Conservation (phyloP, 2,113 vertebrate species). For the Myrmecobius fasciatus region DNA sequence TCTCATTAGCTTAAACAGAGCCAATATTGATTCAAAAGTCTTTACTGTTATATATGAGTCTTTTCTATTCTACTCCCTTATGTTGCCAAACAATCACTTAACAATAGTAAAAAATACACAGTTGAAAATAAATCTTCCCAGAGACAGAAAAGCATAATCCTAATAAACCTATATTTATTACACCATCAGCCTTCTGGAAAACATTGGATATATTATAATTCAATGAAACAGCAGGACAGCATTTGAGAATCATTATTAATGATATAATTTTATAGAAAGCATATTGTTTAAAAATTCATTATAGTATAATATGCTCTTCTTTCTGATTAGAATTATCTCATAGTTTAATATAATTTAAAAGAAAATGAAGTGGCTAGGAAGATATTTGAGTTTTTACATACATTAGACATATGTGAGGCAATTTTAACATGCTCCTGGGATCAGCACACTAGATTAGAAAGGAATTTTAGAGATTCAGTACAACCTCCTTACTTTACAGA, state of each 20-base stretch:
- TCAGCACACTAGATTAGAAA: not conserved
- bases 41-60: not conserved
- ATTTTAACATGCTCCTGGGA: not conserved
- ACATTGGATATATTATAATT: not conserved
- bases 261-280: not conserved
- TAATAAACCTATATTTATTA: not conserved
- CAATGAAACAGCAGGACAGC: not conserved
- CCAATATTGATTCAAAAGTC: not conserved
- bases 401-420: not conserved
- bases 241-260: not conserved
- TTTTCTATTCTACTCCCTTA: not conserved
- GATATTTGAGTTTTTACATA: not conserved
- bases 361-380: not conserved
- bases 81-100: not conserved
- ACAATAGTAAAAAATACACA: not conserved
- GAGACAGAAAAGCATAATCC: not conserved
- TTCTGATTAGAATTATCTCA: not conserved
- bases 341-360: not conserved
- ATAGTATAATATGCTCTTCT: not conserved
- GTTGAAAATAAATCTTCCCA: not conserved
- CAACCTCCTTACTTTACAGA: not conserved
- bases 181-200: not conserved
- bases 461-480: not conserved
- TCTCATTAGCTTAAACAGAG: not conserved
- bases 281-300: not conserved